phyloP scores from a whole-genome alignment of 1,140 invertebrate species.

The Achatina immaculata region DNA sequence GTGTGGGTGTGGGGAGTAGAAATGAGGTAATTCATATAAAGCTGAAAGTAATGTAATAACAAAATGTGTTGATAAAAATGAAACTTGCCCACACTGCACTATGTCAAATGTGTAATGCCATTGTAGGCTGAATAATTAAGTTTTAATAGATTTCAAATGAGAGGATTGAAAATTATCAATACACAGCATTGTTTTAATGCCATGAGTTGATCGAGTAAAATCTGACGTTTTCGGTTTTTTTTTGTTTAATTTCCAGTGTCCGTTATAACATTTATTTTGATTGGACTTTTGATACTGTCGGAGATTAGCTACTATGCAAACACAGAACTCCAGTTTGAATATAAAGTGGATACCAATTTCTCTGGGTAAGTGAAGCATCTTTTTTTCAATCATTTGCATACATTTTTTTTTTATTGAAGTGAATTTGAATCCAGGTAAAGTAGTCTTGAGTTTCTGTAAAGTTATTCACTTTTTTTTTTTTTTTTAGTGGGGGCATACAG shows the following conservation, averaged over 20 bases:
- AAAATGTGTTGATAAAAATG: too few species aligned
- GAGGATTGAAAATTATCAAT: too few species aligned
- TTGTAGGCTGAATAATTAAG: too few species aligned
- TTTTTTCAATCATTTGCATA: neutral
- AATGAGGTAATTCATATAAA: too few species aligned
- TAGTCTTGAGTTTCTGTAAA: neutral
- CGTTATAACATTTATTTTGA: conserved; percentile 83
- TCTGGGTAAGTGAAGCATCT: conserved; percentile 72
- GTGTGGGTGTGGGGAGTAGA: too few species aligned
- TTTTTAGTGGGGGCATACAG: too few species aligned
- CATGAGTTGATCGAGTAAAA: too few species aligned
- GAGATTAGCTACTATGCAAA: conserved; percentile 89
- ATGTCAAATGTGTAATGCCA: too few species aligned
- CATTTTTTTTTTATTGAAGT: neutral
- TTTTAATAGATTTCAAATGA: too few species aligned
- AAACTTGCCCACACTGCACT: too few species aligned
- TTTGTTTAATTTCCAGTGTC: conserved; percentile 77
- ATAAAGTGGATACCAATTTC: conserved; percentile 89
- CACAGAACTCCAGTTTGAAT: conserved; percentile 87
- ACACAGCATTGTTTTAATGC: too few species aligned
- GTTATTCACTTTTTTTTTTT: neutral
- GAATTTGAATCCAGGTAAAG: conserved; percentile 9
- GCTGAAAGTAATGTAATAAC: too few species aligned
- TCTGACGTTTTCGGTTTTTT: conserved; percentile 37
- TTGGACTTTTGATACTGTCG: conserved; percentile 83